Evolutionary conservation across 2,797 vertebrate genomes (phyloP).

Genomic region (Sebastes nivosus): DNA sequence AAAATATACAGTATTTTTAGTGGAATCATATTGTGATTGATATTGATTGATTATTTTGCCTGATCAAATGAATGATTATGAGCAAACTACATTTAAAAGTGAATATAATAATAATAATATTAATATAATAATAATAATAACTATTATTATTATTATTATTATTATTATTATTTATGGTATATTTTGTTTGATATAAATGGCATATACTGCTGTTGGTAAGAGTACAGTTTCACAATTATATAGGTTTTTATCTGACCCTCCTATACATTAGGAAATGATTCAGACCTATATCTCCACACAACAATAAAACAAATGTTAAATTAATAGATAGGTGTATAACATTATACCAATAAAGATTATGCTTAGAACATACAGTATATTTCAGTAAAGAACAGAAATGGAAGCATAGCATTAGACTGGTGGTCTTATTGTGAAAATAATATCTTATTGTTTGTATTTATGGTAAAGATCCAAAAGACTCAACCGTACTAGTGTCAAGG

Average conservation of each 20-base stretch:
- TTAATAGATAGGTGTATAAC: background rate
- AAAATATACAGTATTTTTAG: background rate
- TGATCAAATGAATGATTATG: background rate
- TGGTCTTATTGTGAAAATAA: background rate
- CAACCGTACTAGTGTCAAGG: background rate
- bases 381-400: background rate
- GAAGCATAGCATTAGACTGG: background rate
- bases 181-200: background rate
- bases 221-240: background rate
- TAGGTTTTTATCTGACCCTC: background rate
- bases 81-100: no score
- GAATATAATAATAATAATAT: background rate
- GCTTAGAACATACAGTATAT: background rate
- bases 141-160: no score
- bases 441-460: background rate
- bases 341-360: background rate
- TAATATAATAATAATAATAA: no score
- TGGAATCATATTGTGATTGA: background rate
- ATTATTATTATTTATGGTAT: background rate
- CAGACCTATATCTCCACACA: background rate
- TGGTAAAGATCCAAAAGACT: background rate
- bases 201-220: background rate
- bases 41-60: background rate
- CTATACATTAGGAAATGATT: background rate
- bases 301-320: background rate